phyloP scores from a whole-genome alignment of 2,113 vertebrate species.

The Thinocorus orbignyianus region DNA sequence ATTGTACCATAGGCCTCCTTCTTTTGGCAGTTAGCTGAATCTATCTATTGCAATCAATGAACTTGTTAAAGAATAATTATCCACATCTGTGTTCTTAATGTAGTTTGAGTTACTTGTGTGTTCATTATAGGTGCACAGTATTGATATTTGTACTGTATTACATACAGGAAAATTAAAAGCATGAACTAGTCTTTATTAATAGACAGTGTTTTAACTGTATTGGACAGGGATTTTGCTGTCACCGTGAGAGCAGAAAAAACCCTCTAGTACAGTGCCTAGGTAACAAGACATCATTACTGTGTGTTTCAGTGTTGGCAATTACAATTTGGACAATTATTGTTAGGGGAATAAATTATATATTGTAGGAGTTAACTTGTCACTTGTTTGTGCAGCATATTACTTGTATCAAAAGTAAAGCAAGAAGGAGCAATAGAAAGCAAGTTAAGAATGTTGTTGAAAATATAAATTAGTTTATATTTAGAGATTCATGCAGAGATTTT shows the following conservation, averaged over 20 bases:
- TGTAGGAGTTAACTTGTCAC: not conserved
- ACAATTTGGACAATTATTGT: not conserved
- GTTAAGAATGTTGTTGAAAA: not conserved
- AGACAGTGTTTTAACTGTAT: not conserved
- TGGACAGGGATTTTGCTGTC: not conserved
- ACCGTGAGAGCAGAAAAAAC: not conserved
- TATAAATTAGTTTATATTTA: not conserved
- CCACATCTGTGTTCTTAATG: not conserved
- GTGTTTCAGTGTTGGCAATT: not conserved
- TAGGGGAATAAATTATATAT: not conserved
- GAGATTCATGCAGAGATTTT: not conserved
- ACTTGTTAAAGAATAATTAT: slow-evolving; percentile 16
- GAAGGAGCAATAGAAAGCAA: not conserved
- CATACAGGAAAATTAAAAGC: not conserved
- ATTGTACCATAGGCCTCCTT: not conserved
- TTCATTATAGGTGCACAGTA: not conserved
- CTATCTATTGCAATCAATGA: not conserved
- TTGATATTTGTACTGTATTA: not conserved
- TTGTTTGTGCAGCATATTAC: not conserved
- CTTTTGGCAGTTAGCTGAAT: not conserved
- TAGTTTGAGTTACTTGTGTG: not conserved
- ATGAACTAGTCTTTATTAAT: not conserved
- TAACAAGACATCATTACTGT: not conserved
- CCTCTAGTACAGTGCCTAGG: not conserved
- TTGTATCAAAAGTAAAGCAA: not conserved